phyloP scores from a whole-genome alignment of 2,797 vertebrate genomes.

The Rhincodon typus region DNA sequence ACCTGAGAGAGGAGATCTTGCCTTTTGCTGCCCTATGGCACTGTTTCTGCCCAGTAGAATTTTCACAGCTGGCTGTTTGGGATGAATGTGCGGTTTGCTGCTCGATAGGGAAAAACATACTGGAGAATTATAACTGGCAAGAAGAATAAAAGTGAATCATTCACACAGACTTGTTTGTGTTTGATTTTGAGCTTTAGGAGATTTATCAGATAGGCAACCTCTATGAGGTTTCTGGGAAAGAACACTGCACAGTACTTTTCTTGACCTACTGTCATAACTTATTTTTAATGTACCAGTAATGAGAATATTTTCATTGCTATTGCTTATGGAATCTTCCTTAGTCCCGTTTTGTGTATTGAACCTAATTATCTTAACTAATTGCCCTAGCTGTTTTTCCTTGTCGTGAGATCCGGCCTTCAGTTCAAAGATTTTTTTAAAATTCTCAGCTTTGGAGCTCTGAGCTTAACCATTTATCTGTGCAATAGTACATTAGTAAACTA shows the following conservation, averaged over 20 bases:
- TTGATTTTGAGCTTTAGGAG: neutral
- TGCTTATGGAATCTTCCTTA: neutral
- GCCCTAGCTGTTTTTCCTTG: neutral
- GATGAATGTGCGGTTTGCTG: neutral
- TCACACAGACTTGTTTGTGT: neutral
- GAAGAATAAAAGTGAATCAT: constrained; percentile 6
- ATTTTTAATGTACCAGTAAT: neutral
- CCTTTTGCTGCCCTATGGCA: neutral
- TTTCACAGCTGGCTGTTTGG: too few relatives aligned
- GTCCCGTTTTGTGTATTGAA: neutral
- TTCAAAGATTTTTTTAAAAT: neutral
- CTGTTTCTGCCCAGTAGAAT: neutral
- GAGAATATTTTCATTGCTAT: neutral
- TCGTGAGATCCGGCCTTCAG: neutral
- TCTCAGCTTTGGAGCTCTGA: neutral
- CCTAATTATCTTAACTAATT: neutral
- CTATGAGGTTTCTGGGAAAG: neutral
- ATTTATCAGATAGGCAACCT: neutral
- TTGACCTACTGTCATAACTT: neutral
- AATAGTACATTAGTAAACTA: constrained; percentile 6
- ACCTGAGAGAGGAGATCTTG: too few relatives aligned
- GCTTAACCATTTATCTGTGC: neutral
- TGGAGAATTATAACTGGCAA: neutral
- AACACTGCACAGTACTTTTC: neutral
- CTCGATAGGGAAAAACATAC: neutral